Evolutionary conservation across 2,888 invertebrate genomes (phyloP).

Genomic region (Lacanobia oleracea): DNA sequence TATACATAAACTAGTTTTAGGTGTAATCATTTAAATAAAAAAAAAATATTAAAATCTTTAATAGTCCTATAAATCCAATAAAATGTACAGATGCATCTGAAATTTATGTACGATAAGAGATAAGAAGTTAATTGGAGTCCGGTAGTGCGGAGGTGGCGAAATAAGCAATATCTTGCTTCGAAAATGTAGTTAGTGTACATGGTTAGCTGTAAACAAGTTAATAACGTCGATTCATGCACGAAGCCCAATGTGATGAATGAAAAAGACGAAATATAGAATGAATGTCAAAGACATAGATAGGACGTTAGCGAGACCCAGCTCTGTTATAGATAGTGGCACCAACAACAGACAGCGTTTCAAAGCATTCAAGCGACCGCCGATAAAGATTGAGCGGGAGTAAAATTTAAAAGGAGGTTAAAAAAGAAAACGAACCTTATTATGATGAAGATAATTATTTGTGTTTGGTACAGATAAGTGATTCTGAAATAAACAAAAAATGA

Average conservation of each 20-base stretch:
- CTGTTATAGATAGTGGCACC: constrained; percentile 60
- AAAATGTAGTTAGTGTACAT: constrained; percentile 52
- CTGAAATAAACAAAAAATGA: constrained; percentile 94
- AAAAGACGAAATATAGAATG: constrained; percentile 50
- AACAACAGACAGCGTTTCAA: constrained; percentile 72
- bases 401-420: constrained; percentile 85
- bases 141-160: constrained; percentile 54
- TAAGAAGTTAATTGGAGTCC: constrained; percentile 28
- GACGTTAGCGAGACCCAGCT: constrained; percentile 59
- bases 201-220: constrained; percentile 55
- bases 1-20: constrained; percentile 19
- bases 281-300: constrained; percentile 55
- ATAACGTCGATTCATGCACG: constrained; percentile 69
- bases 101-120: constrained; percentile 32
- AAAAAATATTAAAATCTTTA: constrained; percentile 17
- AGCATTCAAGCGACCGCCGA: constrained; percentile 82
- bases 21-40: constrained; percentile 32
- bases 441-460: constrained; percentile 95
- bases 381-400: constrained; percentile 77
- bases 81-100: constrained; percentile 30
- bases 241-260: constrained; percentile 67
- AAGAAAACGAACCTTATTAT: constrained; percentile 93
- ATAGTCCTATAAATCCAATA: constrained; percentile 25
- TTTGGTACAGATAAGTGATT: constrained; percentile 97
- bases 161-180: constrained; percentile 62